phyloP scores from a whole-genome alignment of 2,888 invertebrate species.

The Cacoxenus indagator region DNA sequence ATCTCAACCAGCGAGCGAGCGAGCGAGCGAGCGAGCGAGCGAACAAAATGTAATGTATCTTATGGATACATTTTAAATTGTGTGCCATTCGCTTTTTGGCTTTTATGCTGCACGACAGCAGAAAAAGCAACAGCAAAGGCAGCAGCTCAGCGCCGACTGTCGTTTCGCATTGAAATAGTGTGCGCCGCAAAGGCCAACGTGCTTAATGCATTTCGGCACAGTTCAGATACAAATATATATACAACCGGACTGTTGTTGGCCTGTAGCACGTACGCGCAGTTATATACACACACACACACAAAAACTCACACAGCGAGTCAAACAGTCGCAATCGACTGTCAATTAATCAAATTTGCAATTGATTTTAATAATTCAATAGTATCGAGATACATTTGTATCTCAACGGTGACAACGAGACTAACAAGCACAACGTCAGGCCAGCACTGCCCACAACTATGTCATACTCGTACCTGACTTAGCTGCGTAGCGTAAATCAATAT shows the following conservation, averaged over 20 bases:
- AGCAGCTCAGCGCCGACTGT: neutral
- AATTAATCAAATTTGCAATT: conserved; percentile 59
- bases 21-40: conserved; percentile 29
- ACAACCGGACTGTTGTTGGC: neutral
- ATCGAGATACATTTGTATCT: conserved; percentile 33
- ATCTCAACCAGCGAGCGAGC: neutral
- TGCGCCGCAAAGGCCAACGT: conserved; percentile 14
- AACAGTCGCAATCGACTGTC: conserved; percentile 51
- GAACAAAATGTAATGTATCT: conserved; percentile 58
- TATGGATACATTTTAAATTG: conserved; percentile 58
- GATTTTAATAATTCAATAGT: conserved; percentile 52
- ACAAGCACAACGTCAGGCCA: neutral
- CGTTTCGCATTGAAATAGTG: conserved; percentile 12
- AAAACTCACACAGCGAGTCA: no score
- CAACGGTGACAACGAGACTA: neutral
- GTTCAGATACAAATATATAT: conserved; percentile 7
- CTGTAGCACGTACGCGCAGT: neutral
- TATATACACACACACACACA: conserved; percentile 15
- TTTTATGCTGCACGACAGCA: conserved; percentile 27
- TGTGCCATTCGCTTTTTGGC: conserved; percentile 51
- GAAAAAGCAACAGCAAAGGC: neutral
- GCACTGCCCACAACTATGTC: conserved; percentile 31
- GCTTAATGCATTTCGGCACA: conserved; percentile 13
- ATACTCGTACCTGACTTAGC: no score
- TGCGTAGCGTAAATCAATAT: conserved; percentile 49